Percentiles rank a stretch among this genome's conserved stretches.
phyloP scores from a whole-genome alignment of 2,113 vertebrate genomes.

The Panurus biarmicus region DNA sequence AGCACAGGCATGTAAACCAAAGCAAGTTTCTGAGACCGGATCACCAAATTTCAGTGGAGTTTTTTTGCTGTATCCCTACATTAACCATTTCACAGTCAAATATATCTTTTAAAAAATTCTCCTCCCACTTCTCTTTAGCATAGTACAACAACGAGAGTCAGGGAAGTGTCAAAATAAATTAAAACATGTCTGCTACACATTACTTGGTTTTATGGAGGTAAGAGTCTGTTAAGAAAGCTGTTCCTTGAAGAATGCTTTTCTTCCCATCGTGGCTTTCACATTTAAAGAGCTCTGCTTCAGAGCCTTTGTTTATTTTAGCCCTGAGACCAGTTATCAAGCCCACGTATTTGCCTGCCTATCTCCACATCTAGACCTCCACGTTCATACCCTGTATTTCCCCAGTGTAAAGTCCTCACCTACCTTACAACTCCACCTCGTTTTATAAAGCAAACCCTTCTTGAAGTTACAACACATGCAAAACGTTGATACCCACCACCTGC shows the following conservation, averaged over 20 bases:
- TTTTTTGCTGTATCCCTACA: neutral
- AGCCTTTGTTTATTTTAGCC: neutral
- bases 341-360: neutral
- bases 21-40: neutral
- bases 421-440: neutral
- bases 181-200: accelerated
- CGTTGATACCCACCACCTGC: neutral
- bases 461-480: neutral
- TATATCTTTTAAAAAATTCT: neutral
- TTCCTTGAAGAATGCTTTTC: neutral
- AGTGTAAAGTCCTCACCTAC: neutral
- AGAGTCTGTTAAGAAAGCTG: neutral
- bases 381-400: neutral
- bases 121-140: neutral
- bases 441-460: neutral
- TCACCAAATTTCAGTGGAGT: neutral
- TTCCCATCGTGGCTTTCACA: neutral
- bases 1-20: neutral
- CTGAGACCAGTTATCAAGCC: neutral
- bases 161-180: neutral
- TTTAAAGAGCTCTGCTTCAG: neutral
- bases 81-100: neutral
- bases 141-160: neutral
- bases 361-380: neutral
- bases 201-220: neutral